phyloP scores from a whole-genome alignment of 2,113 vertebrate species.

The Pseudonaja textilis region DNA sequence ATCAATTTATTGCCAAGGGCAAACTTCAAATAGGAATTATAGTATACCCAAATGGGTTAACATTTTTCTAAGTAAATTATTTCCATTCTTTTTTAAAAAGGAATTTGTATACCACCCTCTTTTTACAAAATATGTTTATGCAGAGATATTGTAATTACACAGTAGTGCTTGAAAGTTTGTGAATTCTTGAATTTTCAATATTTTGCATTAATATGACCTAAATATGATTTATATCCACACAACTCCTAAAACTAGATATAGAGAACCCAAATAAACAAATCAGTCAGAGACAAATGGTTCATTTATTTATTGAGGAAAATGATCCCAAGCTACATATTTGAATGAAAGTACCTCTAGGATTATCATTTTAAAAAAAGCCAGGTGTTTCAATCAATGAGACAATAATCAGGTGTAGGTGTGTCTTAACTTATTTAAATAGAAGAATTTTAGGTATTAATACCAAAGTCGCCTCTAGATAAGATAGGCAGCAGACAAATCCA shows the following conservation, averaged over 20 bases:
- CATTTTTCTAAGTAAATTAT: neutral
- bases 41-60: constrained; percentile 17
- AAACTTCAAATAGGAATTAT: constrained; percentile 19
- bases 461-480: neutral
- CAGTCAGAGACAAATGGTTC: neutral
- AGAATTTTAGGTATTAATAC: neutral
- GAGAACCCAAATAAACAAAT: neutral
- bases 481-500: neutral
- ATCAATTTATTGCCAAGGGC: constrained; percentile 28
- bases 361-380: neutral
- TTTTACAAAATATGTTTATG: neutral
- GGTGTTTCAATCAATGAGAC: neutral
- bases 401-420: neutral
- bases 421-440: neutral
- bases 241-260: neutral
- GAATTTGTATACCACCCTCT: neutral
- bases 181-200: neutral
- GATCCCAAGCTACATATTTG: neutral
- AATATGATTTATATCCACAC: neutral
- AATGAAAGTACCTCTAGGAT: neutral
- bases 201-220: neutral
- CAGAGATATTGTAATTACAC: neutral
- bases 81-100: neutral
- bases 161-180: neutral
- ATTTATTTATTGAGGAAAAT: neutral